These are phyloP conservation scores for Neosalanx taihuensis DNA, from an alignment of 2,797 vertebrate genomes.

Conservation along the genomic window DNA sequence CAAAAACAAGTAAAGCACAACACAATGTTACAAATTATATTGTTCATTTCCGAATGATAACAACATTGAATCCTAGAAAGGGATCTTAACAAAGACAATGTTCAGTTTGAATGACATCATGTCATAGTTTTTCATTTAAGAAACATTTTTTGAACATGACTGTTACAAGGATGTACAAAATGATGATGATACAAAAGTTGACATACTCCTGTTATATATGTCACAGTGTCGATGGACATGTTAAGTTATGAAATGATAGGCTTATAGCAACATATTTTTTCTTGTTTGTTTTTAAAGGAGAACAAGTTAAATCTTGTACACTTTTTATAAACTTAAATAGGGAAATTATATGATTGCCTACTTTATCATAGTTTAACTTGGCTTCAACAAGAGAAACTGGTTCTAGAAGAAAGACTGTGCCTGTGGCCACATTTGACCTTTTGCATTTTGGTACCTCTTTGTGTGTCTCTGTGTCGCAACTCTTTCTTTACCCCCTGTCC, in stretches of 20 bases:
- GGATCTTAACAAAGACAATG: conserved; percentile 24
- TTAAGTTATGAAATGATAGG: background rate
- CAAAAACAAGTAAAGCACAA: conserved; percentile 68
- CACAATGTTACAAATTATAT: conserved; percentile 60
- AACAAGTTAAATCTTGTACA: conserved; percentile 3
- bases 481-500: conserved; percentile 43
- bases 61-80: conserved; percentile 41
- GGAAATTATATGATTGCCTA: conserved; percentile 51
- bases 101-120: conserved; percentile 36
- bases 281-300: background rate
- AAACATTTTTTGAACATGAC: background rate
- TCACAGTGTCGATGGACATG: background rate
- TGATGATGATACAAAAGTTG: background rate
- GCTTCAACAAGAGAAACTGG: conserved; percentile 48
- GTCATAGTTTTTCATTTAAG: background rate
- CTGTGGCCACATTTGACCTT: conserved; percentile 71
- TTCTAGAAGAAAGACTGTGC: conserved; percentile 56
- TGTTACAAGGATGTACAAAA: background rate
- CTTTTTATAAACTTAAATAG: conserved; percentile 31
- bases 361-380: conserved; percentile 56
- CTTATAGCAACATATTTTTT: background rate
- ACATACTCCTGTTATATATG: background rate
- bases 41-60: conserved; percentile 49
- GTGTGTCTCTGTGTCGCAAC: conserved; percentile 64
- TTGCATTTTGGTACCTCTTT: conserved; percentile 67